Evolutionary conservation across 1,140 invertebrate species (phyloP), one percentile per base, ranked within the genome.

Genomic region (Trialeurodes vaporariorum): DNA sequence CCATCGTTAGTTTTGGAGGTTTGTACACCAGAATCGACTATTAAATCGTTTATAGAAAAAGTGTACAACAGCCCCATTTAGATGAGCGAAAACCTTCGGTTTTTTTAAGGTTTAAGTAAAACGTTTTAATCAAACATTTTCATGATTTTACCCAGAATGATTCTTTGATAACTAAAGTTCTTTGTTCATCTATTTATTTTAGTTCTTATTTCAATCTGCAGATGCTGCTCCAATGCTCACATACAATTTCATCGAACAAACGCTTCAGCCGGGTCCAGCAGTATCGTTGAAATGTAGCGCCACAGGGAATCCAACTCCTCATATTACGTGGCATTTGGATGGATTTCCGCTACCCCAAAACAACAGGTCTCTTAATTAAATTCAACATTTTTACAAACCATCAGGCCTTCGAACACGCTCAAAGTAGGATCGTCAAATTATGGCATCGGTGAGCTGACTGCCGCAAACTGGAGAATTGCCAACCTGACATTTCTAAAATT

Each of bases 221-320:
- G 92, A 92, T 79, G 89, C 90, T n/a, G 84, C 89, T 34, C 92
- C 92, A 2, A 84, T 86, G 40, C 79, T 94, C 59, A 79, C 90
- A 21, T 91, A 92, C 75, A 89, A 86, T 67, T 91, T 93, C 76
- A 88, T 91, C 71, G 88, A 92, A 75, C 88, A 91, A 77, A 92
- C 88, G 49, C 78, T 93, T 59, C 88, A 93, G 71, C 88, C 89
- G 1, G 91, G 91, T 21, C 87, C 88, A n/a, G 85, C 87, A 65
- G 87, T 93, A 60, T 91, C 90, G 62, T 79, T 95, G 61, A 91
- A 92, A 77, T 95, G 92, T 77, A 89, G 86, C 34, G 91, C 91
- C 66, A 84, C 88, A 60, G 92, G 92, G 63, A 92, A 91, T 78
- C 92, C 90, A 23, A 92, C 92, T 61, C 91, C 92, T 11, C 84